Conservation (phyloP, 1,140 invertebrate genomes). For the Zaprionus gabonicus region DNA sequence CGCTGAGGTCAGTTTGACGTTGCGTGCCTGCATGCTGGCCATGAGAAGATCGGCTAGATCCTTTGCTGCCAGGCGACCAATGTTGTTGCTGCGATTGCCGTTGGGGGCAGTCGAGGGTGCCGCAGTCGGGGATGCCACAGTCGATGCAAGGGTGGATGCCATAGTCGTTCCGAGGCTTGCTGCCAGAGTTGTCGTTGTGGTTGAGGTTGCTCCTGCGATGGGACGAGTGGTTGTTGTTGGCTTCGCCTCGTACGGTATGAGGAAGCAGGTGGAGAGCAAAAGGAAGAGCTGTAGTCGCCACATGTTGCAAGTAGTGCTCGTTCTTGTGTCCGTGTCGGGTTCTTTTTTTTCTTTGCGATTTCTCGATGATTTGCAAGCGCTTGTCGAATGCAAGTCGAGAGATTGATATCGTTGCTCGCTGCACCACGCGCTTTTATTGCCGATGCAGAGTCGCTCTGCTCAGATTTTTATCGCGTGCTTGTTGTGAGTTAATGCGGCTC, state of each 20-base stretch:
- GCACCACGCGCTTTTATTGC: constrained; percentile 39
- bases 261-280: constrained; percentile 64
- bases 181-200: not conserved
- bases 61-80: constrained; percentile 65
- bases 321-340: not conserved
- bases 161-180: not conserved
- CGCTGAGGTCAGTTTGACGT: constrained; percentile 27
- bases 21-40: constrained; percentile 68
- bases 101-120: constrained; percentile 7
- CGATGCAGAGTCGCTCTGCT: not conserved
- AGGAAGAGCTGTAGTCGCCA: constrained; percentile 73
- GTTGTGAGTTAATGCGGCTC: constrained; percentile 36
- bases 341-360: not conserved
- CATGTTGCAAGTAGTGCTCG: constrained; percentile 33
- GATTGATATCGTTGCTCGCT: constrained; percentile 30
- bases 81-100: constrained; percentile 28
- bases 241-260: constrained; percentile 66
- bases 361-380: not conserved
- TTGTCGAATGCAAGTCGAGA: constrained; percentile 22
- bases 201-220: not conserved
- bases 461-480: constrained; percentile 30
- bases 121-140: not conserved
- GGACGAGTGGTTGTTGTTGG: constrained; percentile 41
- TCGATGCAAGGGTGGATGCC: constrained; percentile 4
- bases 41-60: constrained; percentile 68